A percentile compares a stretch with the other conserved stretches of the same genome.
Conservation (phyloP, 2,888 invertebrate species). For the Atrina japonica region DNA sequence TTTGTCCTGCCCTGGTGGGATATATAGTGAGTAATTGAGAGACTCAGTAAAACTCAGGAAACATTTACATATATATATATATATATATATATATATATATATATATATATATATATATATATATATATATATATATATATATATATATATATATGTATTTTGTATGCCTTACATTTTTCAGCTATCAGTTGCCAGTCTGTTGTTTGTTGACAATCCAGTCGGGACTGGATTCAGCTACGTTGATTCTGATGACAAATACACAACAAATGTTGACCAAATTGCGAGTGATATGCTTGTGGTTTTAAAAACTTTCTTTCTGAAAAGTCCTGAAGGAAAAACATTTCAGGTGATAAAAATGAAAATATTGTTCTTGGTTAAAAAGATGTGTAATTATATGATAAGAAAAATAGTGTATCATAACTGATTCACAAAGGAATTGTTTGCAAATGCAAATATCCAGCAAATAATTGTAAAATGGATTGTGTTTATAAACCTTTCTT, state of each 20-base stretch:
- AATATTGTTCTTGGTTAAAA: no score
- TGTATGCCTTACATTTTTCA: no score
- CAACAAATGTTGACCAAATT: constrained; percentile 85
- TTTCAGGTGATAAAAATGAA: no score
- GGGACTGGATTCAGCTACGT: constrained; percentile 93
- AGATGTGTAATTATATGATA: no score
- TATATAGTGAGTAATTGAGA: no score
- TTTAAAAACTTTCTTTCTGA: constrained; percentile 86
- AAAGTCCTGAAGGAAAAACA: constrained; percentile 83
- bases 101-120: no score
- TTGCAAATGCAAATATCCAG: not conserved
- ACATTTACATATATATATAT: no score
- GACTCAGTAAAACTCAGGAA: no score
- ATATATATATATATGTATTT: not conserved
- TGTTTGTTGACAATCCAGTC: constrained; percentile 95
- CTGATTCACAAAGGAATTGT: no score
- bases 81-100: no score
- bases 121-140: not conserved
- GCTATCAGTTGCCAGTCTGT: constrained; percentile 89
- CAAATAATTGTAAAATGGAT: not conserved
- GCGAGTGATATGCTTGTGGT: constrained; percentile 89
- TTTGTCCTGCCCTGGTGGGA: no score
- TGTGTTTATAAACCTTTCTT: not conserved
- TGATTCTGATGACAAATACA: constrained; percentile 82
- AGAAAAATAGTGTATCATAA: no score